These are phyloP conservation scores for Polydrusus pterygomalis DNA, from an alignment of 2,888 invertebrate genomes.

Conservation along the genomic window DNA sequence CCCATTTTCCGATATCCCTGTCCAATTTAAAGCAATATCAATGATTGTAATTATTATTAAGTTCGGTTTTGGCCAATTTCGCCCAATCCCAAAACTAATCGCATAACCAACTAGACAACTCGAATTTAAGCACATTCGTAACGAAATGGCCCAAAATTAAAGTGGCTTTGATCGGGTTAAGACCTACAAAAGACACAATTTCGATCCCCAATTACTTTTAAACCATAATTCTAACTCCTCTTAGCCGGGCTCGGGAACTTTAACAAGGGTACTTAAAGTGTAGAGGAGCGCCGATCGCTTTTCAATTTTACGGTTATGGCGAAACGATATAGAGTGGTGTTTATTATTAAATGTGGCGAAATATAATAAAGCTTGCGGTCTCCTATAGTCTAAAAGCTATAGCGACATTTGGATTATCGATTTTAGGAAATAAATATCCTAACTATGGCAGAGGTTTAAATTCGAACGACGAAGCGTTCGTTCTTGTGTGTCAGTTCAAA, in stretches of 20 bases:
- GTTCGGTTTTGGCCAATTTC: conserved; percentile 23
- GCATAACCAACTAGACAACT: conserved; percentile 31
- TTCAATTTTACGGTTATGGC: conserved; percentile 27
- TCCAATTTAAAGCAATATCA: conserved; percentile 21
- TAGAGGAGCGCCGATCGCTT: conserved; percentile 34
- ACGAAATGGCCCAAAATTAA: conserved; percentile 43
- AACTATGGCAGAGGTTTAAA: no score
- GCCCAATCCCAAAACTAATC: conserved; percentile 37
- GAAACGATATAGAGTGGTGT: conserved; percentile 17
- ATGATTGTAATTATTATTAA: conserved; percentile 26
- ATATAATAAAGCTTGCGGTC: no score
- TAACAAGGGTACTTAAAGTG: conserved; percentile 41
- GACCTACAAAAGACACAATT: conserved; percentile 48
- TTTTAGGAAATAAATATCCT: no score
- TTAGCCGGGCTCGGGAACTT: conserved; percentile 26
- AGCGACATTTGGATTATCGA: no score
- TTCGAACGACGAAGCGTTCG: no score
- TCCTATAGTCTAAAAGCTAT: no score
- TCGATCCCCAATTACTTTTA: conserved; percentile 48
- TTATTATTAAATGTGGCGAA: neutral
- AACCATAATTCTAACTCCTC: conserved; percentile 49
- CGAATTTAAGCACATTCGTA: conserved; percentile 34
- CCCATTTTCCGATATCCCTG: neutral
- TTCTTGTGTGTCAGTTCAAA: no score
- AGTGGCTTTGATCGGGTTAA: conserved; percentile 43